Evolutionary conservation across 2,888 invertebrate genomes (phyloP), one percentile per base, ranked within the genome.

Genomic region (Lithophane ornitopus): DNA sequence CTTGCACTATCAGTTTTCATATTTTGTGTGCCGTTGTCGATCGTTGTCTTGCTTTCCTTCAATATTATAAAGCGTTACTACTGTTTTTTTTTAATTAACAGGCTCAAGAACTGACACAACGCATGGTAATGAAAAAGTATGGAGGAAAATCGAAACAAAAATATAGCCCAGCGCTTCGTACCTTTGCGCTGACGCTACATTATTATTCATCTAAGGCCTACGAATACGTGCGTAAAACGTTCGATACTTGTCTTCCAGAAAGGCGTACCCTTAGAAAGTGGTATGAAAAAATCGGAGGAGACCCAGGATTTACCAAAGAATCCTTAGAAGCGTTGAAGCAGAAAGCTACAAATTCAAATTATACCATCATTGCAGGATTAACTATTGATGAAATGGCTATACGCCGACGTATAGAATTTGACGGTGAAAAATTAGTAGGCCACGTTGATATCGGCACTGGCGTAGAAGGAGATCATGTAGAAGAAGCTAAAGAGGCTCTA

Each of bases 381-480:
- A 19, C 70, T 6, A 65, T 85, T 2, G 85, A 87, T 49, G 84
- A 87, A 80, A 87, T 87, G 84, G 76, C 80, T 69, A 84, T 86
- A 44, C 63, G 81, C 19, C 69, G 70, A 8, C 78, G 78, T 39
- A 72, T 85, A 39, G 81, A 86, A 65, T 85, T 54, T 67, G 82
- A 82, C 49, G 85, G 81, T 1, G n/a, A 81, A 59, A 80, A 80
- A 70, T 41, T 77, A 28, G 41, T 72, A 0, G 84, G 85, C 3
- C 70, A 82, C 44, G 82, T 85, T 3, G 74, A 86, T 19, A 76
- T 81, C 26, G 87, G 84, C 0, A 76, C 46, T 34, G 78, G 72
- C 28, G 7, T 82, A 39, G 76, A 85, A 34, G 75, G 74, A 58
- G 84, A 84, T 28, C 69, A 73, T 69, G 56, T 82, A 12, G n/a